These are phyloP conservation scores for Pleuronectes platessa DNA, from an alignment of 2,113 vertebrate species.

Conservation along the genomic window DNA sequence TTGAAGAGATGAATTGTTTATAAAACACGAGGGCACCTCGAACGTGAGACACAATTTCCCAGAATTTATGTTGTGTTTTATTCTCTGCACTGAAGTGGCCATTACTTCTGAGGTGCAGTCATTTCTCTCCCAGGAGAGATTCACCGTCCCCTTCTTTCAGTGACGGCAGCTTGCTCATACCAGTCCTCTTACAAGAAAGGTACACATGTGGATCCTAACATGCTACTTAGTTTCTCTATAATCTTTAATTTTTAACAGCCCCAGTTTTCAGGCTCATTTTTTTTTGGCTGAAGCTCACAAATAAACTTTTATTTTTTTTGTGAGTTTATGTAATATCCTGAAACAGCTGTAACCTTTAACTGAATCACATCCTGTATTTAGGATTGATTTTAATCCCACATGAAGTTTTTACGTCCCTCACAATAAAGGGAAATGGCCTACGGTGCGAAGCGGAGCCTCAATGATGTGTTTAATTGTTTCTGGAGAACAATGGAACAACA, in stretches of 20 bases:
- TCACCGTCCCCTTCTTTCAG: neutral
- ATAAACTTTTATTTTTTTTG: too few relatives aligned
- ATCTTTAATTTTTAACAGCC: too few relatives aligned
- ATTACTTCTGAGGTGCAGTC: slow-evolving; percentile 19
- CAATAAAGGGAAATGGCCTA: neutral
- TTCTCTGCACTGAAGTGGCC: slow-evolving; percentile 59
- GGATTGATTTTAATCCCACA: neutral
- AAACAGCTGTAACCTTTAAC: neutral
- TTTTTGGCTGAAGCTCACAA: too few relatives aligned
- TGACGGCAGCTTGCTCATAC: neutral
- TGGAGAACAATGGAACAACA: neutral
- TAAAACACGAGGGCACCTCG: slow-evolving; percentile 16
- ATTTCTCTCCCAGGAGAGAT: slow-evolving; percentile 6
- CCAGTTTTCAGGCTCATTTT: too few relatives aligned
- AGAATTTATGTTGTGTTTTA: slow-evolving; percentile 64
- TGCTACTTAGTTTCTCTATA: neutral
- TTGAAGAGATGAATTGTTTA: slow-evolving; percentile 45
- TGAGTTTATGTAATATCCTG: neutral
- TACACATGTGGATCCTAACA: too few relatives aligned
- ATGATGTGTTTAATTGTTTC: neutral
- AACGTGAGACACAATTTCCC: slow-evolving; percentile 22
- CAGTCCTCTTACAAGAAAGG: too few relatives aligned
- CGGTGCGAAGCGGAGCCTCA: neutral
- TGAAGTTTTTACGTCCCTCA: neutral
- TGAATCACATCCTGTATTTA: neutral